Percentiles rank a stretch among this genome's conserved stretches.
Conservation (phyloP, 2,888 invertebrate species). For the Rhogogaster chlorosoma region DNA sequence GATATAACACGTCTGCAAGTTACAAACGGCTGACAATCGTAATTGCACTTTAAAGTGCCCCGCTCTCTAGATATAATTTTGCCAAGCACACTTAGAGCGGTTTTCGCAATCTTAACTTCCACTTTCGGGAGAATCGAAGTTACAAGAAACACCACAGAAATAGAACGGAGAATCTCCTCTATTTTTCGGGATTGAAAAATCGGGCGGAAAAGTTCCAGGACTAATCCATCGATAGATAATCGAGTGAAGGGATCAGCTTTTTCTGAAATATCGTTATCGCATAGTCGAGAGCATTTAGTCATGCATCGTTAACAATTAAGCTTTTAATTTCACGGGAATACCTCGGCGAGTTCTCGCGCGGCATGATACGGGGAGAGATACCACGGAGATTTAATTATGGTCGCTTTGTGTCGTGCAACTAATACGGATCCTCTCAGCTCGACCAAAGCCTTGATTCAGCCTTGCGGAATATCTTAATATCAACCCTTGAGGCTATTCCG, state of each 20-base stretch:
- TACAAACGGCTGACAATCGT: not conserved
- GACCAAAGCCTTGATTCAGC: constrained; percentile 61
- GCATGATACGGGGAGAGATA: constrained; percentile 49
- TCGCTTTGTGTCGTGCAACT: constrained; percentile 26
- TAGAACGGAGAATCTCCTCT: not conserved
- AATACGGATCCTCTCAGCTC: not conserved
- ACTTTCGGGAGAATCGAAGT: not conserved
- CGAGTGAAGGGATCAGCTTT: not conserved
- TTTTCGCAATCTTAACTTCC: not conserved
- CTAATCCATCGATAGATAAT: not conserved
- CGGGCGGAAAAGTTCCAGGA: too few relatives aligned
- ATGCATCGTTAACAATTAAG: constrained; percentile 48
- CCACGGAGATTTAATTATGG: constrained; percentile 59
- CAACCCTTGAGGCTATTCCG: constrained; percentile 56
- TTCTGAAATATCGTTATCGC: not conserved
- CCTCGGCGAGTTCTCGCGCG: constrained; percentile 51
- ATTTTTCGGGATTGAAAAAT: too few relatives aligned
- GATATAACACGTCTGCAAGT: constrained; percentile 13
- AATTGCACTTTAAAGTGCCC: not conserved
- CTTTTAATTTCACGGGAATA: constrained; percentile 60
- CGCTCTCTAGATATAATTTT: not conserved
- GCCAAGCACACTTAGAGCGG: not conserved
- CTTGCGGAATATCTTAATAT: constrained; percentile 61
- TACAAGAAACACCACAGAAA: not conserved
- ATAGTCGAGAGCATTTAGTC: not conserved